Evolutionary conservation across 2,797 vertebrate genomes (phyloP).

Genomic region (Manis crassicaudata): DNA sequence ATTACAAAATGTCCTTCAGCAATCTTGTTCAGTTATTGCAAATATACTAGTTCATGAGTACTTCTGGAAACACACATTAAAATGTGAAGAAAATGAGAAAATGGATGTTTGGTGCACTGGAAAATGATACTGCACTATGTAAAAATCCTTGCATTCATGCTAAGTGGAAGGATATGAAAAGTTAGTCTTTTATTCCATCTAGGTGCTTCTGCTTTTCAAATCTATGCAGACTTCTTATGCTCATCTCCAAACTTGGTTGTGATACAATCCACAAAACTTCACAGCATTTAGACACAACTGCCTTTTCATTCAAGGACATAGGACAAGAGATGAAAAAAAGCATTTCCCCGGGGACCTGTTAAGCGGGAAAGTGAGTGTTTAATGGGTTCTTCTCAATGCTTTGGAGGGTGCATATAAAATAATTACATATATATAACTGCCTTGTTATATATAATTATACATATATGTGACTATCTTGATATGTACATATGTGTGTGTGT

Average conservation of each 20-base stretch:
- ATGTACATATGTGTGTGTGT: too few relatives aligned
- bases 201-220: background rate
- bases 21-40: background rate
- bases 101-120: background rate
- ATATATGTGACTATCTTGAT: too few relatives aligned
- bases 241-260: background rate
- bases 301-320: background rate
- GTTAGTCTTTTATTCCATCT: background rate
- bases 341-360: background rate
- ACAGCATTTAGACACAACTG: background rate
- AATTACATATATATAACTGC: too few relatives aligned
- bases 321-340: background rate
- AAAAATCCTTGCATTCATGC: background rate
- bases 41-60: background rate
- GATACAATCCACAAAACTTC: background rate
- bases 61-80: background rate
- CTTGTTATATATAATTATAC: too few relatives aligned
- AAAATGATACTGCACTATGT: background rate
- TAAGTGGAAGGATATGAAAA: conserved; percentile 16
- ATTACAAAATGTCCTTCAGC: background rate
- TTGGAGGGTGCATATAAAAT: too few relatives aligned
- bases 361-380: background rate
- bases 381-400: background rate
- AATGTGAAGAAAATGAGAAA: background rate
- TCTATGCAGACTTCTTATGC: background rate